Conservation (phyloP, 2,113 vertebrate genomes). For the Physeter macrocephalus region DNA sequence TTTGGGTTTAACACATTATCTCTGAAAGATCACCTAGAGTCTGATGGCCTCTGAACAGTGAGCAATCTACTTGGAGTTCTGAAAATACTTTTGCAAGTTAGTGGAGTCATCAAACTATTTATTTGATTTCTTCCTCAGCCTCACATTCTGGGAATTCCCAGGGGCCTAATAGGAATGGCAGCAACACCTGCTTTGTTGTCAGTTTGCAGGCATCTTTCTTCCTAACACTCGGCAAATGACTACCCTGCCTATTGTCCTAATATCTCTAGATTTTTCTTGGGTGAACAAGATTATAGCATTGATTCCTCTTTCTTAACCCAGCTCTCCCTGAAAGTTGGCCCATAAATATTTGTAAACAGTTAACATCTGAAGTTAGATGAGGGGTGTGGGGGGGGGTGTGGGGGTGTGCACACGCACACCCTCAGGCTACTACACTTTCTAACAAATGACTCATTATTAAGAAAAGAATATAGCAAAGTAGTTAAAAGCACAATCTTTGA, state of each 20-base stretch:
- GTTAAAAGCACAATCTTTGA: background rate
- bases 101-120: slow-evolving; percentile 65
- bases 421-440: background rate
- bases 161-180: slow-evolving; percentile 44
- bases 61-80: slow-evolving; percentile 62
- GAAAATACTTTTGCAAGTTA: slow-evolving; percentile 66
- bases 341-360: background rate
- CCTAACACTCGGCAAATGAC: background rate
- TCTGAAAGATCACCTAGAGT: slow-evolving; percentile 65
- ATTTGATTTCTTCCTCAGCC: slow-evolving; percentile 62
- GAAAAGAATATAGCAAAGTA: background rate
- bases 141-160: slow-evolving; percentile 50
- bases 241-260: background rate
- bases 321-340: background rate
- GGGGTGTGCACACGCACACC: fast-evolving
- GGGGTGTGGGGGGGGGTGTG: background rate
- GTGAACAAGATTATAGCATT: background rate
- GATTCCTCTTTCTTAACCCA: slow-evolving; percentile 22
- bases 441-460: background rate
- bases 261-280: slow-evolving; percentile 51
- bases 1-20: slow-evolving; percentile 29
- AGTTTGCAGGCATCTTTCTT: slow-evolving; percentile 39
- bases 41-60: slow-evolving; percentile 46
- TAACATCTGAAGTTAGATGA: background rate
- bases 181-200: slow-evolving; percentile 41